Conservation (phyloP, 2,888 invertebrate species). For the Nycteola revayana region DNA sequence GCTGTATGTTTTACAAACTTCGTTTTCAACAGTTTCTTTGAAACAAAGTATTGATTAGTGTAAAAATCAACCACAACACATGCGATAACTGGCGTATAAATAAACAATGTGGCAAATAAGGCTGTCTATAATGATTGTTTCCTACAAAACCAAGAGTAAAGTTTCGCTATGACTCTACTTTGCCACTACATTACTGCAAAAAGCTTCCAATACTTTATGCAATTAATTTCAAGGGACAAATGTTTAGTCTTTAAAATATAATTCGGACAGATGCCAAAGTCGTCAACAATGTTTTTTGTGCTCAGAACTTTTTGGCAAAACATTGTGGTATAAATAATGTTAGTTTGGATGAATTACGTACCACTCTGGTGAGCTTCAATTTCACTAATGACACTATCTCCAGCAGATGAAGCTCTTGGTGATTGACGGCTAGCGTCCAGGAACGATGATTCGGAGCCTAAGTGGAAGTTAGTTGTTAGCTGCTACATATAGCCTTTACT, state of each 20-base stretch:
- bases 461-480: conserved; percentile 41
- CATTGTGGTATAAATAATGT: too few relatives aligned
- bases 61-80: conserved; percentile 49
- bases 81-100: conserved; percentile 65
- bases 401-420: conserved; percentile 72
- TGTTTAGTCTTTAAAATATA: conserved; percentile 2
- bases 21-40: conserved; percentile 14
- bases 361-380: conserved; percentile 78
- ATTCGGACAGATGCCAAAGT: conserved; percentile 15
- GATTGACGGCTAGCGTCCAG: conserved; percentile 74
- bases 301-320: too few relatives aligned
- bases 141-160: conserved; percentile 73
- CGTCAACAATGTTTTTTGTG: conserved; percentile 1
- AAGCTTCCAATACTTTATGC: conserved; percentile 53
- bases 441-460: conserved; percentile 77
- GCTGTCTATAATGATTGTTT: conserved; percentile 50
- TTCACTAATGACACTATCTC: conserved; percentile 73
- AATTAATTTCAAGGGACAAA: conserved; percentile 20
- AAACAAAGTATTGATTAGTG: conserved; percentile 22
- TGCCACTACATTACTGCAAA: conserved; percentile 72
- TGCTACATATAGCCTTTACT: conserved; percentile 38
- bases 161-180: conserved; percentile 81
- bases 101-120: conserved; percentile 73
- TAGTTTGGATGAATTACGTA: conserved; percentile 46
- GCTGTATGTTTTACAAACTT: conserved; percentile 20